Conservation (phyloP, 2,113 vertebrate species). For the Erpornis zantholeuca region DNA sequence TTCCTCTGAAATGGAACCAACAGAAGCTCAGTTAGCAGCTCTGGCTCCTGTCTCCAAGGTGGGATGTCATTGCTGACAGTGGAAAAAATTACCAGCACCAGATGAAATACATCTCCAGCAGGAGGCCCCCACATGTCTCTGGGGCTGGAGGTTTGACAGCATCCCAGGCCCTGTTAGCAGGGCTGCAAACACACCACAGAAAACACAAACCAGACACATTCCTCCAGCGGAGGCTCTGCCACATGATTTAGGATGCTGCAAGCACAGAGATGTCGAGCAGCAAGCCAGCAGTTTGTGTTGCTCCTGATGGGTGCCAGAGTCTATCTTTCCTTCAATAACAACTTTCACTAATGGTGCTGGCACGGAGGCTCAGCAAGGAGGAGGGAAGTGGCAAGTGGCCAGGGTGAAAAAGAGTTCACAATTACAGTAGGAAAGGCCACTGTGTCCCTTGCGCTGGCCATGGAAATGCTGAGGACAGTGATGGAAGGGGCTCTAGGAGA, state of each 20-base stretch:
- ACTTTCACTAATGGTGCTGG: constrained; percentile 27
- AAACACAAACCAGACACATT: neutral
- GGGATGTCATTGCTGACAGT: neutral
- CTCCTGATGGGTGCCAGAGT: neutral
- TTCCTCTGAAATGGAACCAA: neutral
- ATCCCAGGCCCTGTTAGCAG: neutral
- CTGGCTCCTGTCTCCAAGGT: neutral
- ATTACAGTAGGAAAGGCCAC: neutral
- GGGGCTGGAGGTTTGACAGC: neutral
- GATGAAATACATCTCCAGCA: neutral
- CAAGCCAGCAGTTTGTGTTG: neutral
- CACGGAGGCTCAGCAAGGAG: neutral
- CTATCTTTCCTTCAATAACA: neutral
- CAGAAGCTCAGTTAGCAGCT: neutral
- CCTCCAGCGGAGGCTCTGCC: neutral
- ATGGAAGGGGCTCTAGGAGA: neutral
- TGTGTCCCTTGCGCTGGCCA: neutral
- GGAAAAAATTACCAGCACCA: neutral
- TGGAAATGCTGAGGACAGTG: neutral
- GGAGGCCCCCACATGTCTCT: rapidly evolving
- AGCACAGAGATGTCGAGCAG: neutral
- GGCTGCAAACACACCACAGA: neutral
- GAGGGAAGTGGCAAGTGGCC: constrained; percentile 18
- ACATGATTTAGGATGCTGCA: neutral
- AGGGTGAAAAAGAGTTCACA: neutral